Evolutionary conservation across 2,113 vertebrate genomes (phyloP).

Genomic region (Vimba vimba): DNA sequence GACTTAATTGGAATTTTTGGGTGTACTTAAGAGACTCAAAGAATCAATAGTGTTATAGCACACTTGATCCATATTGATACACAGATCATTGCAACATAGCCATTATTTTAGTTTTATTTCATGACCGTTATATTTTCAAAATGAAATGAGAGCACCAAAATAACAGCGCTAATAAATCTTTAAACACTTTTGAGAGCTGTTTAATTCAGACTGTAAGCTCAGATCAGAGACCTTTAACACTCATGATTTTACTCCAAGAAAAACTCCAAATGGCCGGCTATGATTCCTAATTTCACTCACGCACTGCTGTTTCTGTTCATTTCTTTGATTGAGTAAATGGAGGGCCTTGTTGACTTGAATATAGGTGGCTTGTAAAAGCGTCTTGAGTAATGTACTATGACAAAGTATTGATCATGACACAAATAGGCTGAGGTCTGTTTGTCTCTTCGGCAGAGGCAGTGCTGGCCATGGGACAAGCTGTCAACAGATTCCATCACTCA

Average conservation of each 20-base stretch:
- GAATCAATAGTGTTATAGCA: neutral
- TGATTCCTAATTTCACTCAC: slow-evolving; percentile 60
- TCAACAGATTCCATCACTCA: slow-evolving; percentile 18
- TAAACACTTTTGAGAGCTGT: neutral
- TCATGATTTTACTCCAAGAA: neutral
- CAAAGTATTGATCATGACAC: slow-evolving; percentile 34
- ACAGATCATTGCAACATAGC: neutral
- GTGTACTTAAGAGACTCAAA: neutral
- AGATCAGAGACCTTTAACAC: neutral
- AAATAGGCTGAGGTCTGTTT: slow-evolving; percentile 36
- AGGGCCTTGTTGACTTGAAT: neutral
- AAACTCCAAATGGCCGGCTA: neutral
- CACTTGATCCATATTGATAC: neutral
- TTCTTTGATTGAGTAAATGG: neutral
- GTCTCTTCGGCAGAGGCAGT: slow-evolving; percentile 10
- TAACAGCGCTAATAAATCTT: neutral
- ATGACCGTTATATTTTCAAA: neutral
- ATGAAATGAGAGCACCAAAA: neutral
- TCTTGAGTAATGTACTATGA: slow-evolving; percentile 5
- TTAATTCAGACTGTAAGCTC: neutral
- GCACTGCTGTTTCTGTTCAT: neutral
- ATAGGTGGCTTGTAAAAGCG: neutral
- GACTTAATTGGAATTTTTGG: neutral
- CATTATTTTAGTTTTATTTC: neutral
- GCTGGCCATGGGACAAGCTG: slow-evolving; percentile 28